phyloP scores from a whole-genome alignment of 2,113 vertebrate genomes.

The Rhegmatorhina hoffmannsi region DNA sequence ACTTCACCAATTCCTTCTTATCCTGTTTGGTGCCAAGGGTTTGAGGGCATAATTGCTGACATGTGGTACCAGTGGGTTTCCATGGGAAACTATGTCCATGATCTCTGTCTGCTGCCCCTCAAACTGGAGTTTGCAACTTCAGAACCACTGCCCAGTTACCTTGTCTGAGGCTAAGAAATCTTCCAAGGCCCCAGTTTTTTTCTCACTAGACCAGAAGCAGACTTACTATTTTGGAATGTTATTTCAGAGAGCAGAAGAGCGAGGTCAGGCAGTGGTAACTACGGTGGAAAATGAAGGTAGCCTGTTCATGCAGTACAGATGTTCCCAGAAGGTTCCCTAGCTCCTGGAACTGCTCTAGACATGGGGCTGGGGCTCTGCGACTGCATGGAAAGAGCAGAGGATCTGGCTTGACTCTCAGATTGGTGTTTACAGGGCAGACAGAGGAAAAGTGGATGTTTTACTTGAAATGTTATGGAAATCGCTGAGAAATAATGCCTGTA shows the following conservation, averaged over 20 bases:
- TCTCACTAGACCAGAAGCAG: not conserved
- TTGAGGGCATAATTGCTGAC: not conserved
- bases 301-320: not conserved
- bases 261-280: not conserved
- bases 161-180: not conserved
- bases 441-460: slow-evolving; percentile 30
- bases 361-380: fast-evolving
- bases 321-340: not conserved
- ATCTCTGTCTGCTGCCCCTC: not conserved
- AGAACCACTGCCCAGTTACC: not conserved
- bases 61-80: not conserved
- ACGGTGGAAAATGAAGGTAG: not conserved
- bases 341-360: not conserved
- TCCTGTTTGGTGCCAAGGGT: not conserved
- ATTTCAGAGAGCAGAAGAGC: not conserved
- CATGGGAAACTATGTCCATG: not conserved
- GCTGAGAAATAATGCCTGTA: slow-evolving; percentile 15
- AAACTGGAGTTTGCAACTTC: not conserved
- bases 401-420: slow-evolving; percentile 44
- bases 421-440: slow-evolving; percentile 37
- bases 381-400: not conserved
- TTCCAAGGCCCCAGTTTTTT: not conserved
- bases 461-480: slow-evolving; percentile 55
- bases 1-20: not conserved
- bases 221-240: not conserved